Evolutionary conservation across 2,797 vertebrate species (phyloP).

Genomic region (Squalus acanthias): DNA sequence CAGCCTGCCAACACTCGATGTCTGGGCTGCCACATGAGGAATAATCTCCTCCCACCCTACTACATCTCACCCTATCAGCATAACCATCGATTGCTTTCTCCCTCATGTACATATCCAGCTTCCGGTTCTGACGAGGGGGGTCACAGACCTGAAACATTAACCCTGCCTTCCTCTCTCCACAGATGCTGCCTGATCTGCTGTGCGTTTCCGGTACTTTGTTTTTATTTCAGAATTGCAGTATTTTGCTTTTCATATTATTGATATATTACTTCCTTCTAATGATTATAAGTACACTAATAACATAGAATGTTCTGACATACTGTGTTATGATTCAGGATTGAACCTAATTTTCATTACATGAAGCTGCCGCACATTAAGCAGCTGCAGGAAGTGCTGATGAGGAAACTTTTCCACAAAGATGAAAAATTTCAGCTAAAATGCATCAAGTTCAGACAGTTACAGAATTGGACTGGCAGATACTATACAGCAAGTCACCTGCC

Average conservation of each 20-base stretch:
- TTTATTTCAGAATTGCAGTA: not conserved
- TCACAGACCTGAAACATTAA: not conserved
- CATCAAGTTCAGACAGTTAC: not conserved
- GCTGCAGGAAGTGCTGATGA: not conserved
- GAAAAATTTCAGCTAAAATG: not conserved
- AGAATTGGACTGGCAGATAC: not conserved
- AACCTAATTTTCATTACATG: not conserved
- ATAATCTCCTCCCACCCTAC: too few species aligned
- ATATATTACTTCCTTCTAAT: not conserved
- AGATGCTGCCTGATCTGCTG: not conserved
- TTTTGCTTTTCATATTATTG: not conserved
- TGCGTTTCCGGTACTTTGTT: not conserved
- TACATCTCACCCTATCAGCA: too few species aligned
- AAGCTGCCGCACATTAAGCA: not conserved
- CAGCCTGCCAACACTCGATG: not conserved
- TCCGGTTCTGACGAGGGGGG: not conserved
- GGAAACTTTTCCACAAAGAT: not conserved
- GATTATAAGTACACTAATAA: not conserved
- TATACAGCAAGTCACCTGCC: not conserved
- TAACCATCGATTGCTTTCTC: too few species aligned
- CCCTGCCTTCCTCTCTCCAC: not conserved
- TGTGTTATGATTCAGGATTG: not conserved
- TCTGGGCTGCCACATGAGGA: too few species aligned
- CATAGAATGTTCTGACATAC: not conserved
- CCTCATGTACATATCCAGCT: not conserved